phyloP scores from a whole-genome alignment of 2,113 vertebrate species.

The Arvicanthis niloticus region DNA sequence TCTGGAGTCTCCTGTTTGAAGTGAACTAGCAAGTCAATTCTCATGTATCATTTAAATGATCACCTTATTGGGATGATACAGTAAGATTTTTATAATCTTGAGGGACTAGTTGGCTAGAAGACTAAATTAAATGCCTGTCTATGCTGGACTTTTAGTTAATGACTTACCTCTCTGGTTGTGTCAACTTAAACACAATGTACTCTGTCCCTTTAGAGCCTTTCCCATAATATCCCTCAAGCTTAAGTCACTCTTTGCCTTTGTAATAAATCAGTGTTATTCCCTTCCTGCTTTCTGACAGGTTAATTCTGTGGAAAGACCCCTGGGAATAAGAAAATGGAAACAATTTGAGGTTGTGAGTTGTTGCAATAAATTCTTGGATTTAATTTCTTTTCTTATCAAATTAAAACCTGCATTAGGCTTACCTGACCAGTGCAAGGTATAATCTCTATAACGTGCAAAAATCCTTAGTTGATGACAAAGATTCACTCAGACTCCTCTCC shows the following conservation, averaged over 20 bases:
- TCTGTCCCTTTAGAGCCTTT: conserved; percentile 62
- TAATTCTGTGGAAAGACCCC: conserved; percentile 76
- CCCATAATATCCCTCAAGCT: conserved; percentile 56
- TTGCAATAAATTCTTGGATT: conserved; percentile 79
- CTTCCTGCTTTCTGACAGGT: conserved; percentile 77
- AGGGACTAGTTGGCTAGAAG: conserved; percentile 57
- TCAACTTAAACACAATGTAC: conserved; percentile 55
- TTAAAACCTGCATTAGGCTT: conserved; percentile 68
- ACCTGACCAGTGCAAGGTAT: conserved; percentile 39
- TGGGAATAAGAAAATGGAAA: conserved; percentile 77
- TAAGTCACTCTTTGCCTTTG: conserved; percentile 69
- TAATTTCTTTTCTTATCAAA: conserved; percentile 78
- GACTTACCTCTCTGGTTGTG: conserved; percentile 55
- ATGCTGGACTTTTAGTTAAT: conserved; percentile 67
- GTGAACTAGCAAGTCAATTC: conserved; percentile 27
- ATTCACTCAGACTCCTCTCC: conserved; percentile 45
- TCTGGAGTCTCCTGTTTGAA: conserved; percentile 18
- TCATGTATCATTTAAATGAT: conserved; percentile 67
- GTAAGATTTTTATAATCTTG: conserved; percentile 61
- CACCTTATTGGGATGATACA: conserved; percentile 43
- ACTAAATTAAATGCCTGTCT: conserved; percentile 68
- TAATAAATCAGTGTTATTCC: conserved; percentile 80
- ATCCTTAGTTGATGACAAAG: conserved; percentile 59
- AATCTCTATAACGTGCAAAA: conserved; percentile 61
- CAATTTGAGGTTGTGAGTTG: conserved; percentile 71